phyloP scores from a whole-genome alignment of 2,113 vertebrate species.

The Oxygymnocypris stewartii region DNA sequence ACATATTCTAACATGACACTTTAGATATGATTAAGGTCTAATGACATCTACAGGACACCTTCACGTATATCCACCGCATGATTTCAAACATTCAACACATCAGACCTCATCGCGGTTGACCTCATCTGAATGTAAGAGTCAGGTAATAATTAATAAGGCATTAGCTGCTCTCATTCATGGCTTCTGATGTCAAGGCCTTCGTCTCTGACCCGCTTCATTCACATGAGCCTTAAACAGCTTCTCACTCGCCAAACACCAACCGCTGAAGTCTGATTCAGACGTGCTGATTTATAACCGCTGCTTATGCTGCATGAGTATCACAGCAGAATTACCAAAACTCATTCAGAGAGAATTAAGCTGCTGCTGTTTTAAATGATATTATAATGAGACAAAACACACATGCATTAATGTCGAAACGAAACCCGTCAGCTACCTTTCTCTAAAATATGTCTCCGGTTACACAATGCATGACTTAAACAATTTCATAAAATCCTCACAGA shows the following conservation, averaged over 20 bases:
- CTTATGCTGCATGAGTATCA: not conserved
- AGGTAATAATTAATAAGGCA: not conserved
- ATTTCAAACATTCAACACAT: constrained; percentile 13
- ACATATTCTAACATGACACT: not conserved
- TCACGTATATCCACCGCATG: not conserved
- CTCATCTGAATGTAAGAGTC: not conserved
- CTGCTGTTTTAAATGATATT: not conserved
- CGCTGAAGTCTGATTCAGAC: not conserved
- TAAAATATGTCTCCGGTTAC: not conserved
- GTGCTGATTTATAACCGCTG: not conserved
- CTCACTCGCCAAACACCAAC: not conserved
- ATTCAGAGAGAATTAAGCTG: not conserved
- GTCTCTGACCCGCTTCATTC: not conserved
- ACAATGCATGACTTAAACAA: not conserved
- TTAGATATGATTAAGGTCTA: not conserved
- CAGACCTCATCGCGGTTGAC: too few species aligned
- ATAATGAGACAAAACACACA: not conserved
- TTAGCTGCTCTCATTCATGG: not conserved
- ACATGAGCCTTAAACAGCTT: constrained; percentile 1
- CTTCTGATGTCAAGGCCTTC: constrained; percentile 9
- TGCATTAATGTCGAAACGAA: not conserved
- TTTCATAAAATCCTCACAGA: not conserved
- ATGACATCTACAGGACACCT: not conserved
- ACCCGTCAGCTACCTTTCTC: not conserved
- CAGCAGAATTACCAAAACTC: not conserved